Conservation (phyloP, 2,888 invertebrate species). For the Lithodes maja region DNA sequence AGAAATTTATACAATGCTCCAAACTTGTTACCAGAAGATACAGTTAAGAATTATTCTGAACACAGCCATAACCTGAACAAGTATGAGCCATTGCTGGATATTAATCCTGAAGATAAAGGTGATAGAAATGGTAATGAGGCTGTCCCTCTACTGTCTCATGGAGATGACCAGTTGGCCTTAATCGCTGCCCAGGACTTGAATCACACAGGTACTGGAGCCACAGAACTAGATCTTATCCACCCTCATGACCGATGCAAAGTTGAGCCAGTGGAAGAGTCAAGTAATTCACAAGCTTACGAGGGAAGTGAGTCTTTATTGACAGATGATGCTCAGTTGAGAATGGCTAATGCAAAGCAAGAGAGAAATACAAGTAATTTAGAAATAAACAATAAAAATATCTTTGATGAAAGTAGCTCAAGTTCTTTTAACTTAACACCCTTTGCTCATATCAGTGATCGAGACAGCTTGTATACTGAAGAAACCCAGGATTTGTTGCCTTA, state of each 20-base stretch:
- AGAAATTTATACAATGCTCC: not conserved
- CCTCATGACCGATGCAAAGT: constrained; percentile 13
- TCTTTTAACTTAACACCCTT: constrained; percentile 42
- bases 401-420: constrained; percentile 43
- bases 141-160: constrained; percentile 21
- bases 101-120: constrained; percentile 22
- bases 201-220: constrained; percentile 16
- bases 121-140: not conserved
- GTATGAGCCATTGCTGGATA: not conserved
- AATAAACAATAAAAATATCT: not conserved
- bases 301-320: not conserved
- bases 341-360: constrained; percentile 25
- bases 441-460: constrained; percentile 28
- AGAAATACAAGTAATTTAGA: constrained; percentile 1
- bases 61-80: not conserved
- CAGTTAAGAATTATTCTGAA: not conserved
- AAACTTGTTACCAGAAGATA: not conserved
- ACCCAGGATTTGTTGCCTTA: constrained; percentile 28
- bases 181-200: constrained; percentile 17
- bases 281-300: constrained; percentile 11
- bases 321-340: constrained; percentile 22
- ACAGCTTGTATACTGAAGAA: constrained; percentile 40
- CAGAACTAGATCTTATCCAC: constrained; percentile 23
- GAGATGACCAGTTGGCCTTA: constrained; percentile 19
- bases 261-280: constrained; percentile 18